Conservation (phyloP, 2,113 vertebrate species). For the Gopherus evgoodei region DNA sequence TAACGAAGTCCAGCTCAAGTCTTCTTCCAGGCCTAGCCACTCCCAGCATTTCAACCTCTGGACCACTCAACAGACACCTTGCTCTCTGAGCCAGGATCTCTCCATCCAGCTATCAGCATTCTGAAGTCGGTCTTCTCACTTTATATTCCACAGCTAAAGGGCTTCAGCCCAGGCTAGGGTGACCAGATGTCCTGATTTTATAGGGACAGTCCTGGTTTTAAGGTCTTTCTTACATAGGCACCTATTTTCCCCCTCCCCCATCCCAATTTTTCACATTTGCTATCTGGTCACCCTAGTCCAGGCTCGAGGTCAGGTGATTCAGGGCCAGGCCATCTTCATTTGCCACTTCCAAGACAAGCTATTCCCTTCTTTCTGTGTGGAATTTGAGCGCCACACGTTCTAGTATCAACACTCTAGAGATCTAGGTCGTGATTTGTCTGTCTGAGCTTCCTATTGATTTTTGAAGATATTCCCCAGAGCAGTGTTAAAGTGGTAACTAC, state of each 20-base stretch:
- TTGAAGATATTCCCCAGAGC: background rate
- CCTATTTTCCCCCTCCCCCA: no score
- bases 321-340: background rate
- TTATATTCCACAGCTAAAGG: background rate
- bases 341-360: background rate
- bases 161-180: background rate
- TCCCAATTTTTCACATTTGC: no score
- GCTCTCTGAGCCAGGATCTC: background rate
- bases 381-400: background rate
- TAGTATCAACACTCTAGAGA: background rate
- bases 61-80: background rate
- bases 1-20: background rate
- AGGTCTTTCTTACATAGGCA: no score
- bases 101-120: background rate
- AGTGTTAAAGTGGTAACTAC: background rate
- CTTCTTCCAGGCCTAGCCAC: background rate
- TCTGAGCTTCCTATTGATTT: background rate
- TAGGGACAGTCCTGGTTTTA: no score
- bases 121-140: background rate
- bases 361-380: background rate
- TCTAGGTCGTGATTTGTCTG: fast-evolving
- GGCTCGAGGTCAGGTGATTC: background rate
- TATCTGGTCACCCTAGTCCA: no score
- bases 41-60: background rate
- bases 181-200: no score